Conservation (phyloP, 2,888 invertebrate species). For the Eupithecia vulgata region DNA sequence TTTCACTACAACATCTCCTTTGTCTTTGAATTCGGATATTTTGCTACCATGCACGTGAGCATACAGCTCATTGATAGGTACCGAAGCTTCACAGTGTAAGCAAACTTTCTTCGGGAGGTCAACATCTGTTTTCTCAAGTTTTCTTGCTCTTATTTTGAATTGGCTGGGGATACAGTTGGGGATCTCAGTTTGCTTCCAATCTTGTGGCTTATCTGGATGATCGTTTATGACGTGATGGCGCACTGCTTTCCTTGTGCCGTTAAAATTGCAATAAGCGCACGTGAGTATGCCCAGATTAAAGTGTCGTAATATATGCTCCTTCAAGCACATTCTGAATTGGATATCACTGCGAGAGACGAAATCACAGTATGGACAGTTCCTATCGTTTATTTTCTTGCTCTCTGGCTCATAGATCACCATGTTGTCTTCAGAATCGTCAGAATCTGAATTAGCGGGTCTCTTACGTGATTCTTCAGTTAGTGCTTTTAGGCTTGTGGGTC, state of each 20-base stretch:
- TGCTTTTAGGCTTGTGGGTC: conserved; percentile 11
- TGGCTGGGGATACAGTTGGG: conserved; percentile 35
- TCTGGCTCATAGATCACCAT: conserved; percentile 60
- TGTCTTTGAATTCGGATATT: conserved; percentile 57
- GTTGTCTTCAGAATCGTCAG: conserved; percentile 61
- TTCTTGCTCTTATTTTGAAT: conserved; percentile 17
- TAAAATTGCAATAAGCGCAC: conserved; percentile 71
- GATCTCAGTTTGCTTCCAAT: conserved; percentile 46
- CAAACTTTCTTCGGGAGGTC: conserved; percentile 53
- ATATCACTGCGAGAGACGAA: conserved; percentile 25
- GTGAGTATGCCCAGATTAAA: conserved; percentile 72
- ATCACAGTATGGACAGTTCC: conserved; percentile 63
- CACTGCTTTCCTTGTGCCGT: conserved; percentile 56
- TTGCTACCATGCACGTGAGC: conserved; percentile 57
- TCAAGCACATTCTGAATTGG: conserved; percentile 49
- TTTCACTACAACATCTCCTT: conserved; percentile 70
- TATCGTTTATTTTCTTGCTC: conserved; percentile 28
- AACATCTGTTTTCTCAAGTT: conserved; percentile 28
- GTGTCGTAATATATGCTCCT: conserved; percentile 75
- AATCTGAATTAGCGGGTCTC: conserved; percentile 48
- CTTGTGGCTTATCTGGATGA: conserved; percentile 56
- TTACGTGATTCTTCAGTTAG: conserved; percentile 35
- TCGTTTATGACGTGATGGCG: conserved; percentile 57
- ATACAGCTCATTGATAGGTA: conserved; percentile 48
- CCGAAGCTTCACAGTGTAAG: conserved; percentile 60